Evolutionary conservation across 2,113 vertebrate species (phyloP), one percentile per base, ranked within the genome.

Genomic region (Orycteropus afer): DNA sequence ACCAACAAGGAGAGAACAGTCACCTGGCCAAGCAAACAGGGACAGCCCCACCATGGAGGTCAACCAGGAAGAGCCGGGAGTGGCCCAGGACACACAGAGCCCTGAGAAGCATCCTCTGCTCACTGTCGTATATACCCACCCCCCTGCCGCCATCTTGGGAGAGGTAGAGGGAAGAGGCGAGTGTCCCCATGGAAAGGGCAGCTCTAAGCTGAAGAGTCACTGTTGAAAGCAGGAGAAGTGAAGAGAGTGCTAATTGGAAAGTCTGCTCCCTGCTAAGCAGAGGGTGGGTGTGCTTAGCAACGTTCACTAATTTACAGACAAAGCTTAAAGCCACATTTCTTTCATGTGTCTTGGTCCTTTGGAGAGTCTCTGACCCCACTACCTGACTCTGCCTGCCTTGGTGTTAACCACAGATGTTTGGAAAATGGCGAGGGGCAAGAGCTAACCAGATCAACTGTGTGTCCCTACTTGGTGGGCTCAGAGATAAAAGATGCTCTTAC

Each of bases 401-500:
- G 18, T 42, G 32, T 13, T 53, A 14, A 7, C 0, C 14, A 27
- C 0, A 42, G 45, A 10, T 4, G 29, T 10, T 15, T 12, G 1
- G 2, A 9, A 40, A 20, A 37, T 4, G 14, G 20, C 0, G 8
- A 42, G 83, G 6, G 12, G 3, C 8, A 12, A 18, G 59, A 15
- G 42, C 45, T 47, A 9, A 11, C 15, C 0, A 13, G 9, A 17
- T 3, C 20, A 1, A 45, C 20, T 25, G 13, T 13, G 0, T 10
- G 7, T 4, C n/a, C 71, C 76, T 1, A 2, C 29, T 47, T 4
- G 2, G 17, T 1, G 14, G 40, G 20, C 22, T 12, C 7, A 7
- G 32, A 7, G 7, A 7, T 15, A 1, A 40, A 0, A 6, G 27
- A 23, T 1, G 6, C 0, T 0, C 9, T 25, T 0, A 0, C 3